Evolutionary conservation across 2,113 vertebrate species (phyloP).

Genomic region (Crotalus tigris): DNA sequence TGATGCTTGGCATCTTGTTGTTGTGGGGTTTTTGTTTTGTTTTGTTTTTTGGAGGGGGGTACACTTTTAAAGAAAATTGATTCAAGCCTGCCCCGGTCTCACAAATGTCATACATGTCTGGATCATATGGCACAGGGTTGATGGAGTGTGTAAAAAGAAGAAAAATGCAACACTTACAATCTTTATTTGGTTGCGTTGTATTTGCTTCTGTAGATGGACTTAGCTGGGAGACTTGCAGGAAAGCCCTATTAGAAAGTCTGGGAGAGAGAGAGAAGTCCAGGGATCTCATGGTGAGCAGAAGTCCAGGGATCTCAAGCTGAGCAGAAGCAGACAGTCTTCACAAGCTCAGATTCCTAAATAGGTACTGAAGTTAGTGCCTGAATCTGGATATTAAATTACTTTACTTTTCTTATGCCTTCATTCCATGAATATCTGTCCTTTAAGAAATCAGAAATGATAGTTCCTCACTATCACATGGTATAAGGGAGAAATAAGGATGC

Average conservation of each 20-base stretch:
- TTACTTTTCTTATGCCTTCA: neutral
- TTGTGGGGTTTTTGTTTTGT: too few species aligned
- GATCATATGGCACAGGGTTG: too few species aligned
- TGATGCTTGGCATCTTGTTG: neutral
- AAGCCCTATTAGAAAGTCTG: neutral
- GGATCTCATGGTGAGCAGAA: too few species aligned
- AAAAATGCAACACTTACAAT: too few species aligned
- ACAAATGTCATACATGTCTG: constrained; percentile 22
- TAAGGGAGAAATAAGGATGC: neutral
- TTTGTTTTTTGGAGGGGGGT: too few species aligned
- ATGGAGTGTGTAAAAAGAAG: too few species aligned
- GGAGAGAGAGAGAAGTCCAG: too few species aligned
- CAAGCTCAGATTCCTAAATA: neutral
- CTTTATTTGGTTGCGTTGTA: too few species aligned
- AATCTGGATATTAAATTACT: neutral
- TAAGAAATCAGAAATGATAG: neutral
- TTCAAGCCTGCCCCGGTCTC: neutral
- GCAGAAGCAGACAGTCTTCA: neutral
- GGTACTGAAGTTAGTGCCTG: neutral
- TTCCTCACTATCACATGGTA: neutral
- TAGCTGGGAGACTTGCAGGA: neutral
- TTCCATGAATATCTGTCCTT: neutral
- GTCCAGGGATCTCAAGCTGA: neutral
- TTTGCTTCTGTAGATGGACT: too few species aligned
- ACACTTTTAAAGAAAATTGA: neutral